Evolutionary conservation across 2,113 vertebrate species (phyloP), one percentile per base, ranked within the genome.

Genomic region (Colinus virginianus): DNA sequence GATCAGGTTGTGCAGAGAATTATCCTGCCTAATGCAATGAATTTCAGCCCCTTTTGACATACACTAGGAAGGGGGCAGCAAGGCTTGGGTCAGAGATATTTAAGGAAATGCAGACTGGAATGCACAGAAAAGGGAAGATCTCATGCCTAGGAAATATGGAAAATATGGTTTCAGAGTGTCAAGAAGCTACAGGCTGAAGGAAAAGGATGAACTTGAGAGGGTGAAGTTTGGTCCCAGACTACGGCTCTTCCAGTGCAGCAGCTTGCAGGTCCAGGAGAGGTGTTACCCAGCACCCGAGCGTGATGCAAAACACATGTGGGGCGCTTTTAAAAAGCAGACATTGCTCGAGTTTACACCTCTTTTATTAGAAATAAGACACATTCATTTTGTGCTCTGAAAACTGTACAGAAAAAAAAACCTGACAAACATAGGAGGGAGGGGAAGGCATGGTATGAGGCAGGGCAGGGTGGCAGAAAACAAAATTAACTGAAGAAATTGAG

Each of bases 291-390:
- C 79, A 58, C 63, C 55, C 18, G 1, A 56, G 55, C 11, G 1
- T 0, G 8, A 92, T 87, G 74, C 55, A 87, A 93, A 75, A 20
- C 78, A 77, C 69, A 69, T 0, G 0, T 68, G 51, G 77, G 78
- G 68, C 30, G 0, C 81, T 91, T 78, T 80, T 90, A 96, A 92
- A 90, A 94, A 97, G 93, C 55, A 90, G 77, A 95, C 95, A 85
- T 58, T 3, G 51, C 88, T 78, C 26, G 75, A 81, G 79, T 95
- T 97, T 92, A 63, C 84, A 97, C 97, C 97, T 97, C 94, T 98
- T 99, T 99, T 99, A 98, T 99, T 99, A 99, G 98, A 99, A 99
- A 99, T 98, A 98, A 98, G 98, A 98, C 98, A 99, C 98, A 98
- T 98, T 99, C 98, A 98, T 98, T 98, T 98, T 99, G 98, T 99